These are phyloP conservation scores for Sebastes variabilis DNA, from an alignment of 2,797 vertebrate genomes.

Conservation along the genomic window DNA sequence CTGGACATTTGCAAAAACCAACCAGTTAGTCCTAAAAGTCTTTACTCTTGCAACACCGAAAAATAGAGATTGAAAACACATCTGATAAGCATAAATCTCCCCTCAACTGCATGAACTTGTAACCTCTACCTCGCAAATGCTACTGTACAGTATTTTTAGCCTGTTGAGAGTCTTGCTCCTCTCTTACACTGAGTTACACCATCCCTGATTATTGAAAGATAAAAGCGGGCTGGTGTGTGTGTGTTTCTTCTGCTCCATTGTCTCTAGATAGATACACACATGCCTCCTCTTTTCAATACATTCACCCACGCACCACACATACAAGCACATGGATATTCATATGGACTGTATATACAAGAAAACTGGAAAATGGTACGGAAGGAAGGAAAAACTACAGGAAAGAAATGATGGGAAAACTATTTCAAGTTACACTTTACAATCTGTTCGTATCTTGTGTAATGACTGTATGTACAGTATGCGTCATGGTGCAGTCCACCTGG, in stretches of 20 bases:
- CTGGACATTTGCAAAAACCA: not conserved
- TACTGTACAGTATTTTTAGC: not conserved
- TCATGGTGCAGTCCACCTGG: not conserved
- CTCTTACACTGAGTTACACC: slow-evolving; percentile 36
- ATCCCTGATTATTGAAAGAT: slow-evolving; percentile 36
- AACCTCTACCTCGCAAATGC: not conserved
- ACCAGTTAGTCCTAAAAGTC: not conserved
- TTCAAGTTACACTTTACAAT: not conserved
- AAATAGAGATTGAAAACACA: not conserved
- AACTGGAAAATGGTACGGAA: not conserved
- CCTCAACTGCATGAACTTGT: not conserved
- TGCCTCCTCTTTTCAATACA: not conserved
- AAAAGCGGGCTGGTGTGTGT: not conserved
- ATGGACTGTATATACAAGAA: not conserved
- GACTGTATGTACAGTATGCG: not conserved
- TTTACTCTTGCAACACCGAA: not conserved
- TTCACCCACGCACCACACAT: not conserved
- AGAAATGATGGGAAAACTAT: not conserved
- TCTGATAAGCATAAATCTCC: not conserved
- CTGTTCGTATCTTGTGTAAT: not conserved
- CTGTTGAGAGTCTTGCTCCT: slow-evolving; percentile 13
- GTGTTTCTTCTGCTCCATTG: not conserved
- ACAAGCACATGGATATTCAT: not conserved
- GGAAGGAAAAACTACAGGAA: not conserved
- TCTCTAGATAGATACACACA: not conserved